Evolutionary conservation across 2,888 invertebrate species (phyloP), one percentile per base, ranked within the genome.

Genomic region (Marronus borbonicus): DNA sequence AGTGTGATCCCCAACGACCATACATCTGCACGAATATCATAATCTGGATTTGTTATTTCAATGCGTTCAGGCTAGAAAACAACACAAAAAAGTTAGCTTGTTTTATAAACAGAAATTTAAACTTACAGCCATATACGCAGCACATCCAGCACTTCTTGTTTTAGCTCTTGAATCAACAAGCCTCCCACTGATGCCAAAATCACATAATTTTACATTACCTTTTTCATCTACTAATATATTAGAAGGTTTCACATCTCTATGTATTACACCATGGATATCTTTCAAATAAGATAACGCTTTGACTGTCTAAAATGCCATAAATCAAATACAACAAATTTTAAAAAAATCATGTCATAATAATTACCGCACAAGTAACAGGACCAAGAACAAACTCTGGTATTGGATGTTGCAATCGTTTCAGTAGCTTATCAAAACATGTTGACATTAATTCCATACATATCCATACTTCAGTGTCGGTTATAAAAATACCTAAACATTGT

Each of bases 391-490:
- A 92, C 90, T 99, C 99, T 3, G 99, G 99, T 86, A 99, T 96
- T n/a, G 98, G 95, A 82, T 93, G 93, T 80, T 94, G 94, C 55
- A 96, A 91, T 83, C 94, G 90, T 89, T 97, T 97, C 80, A 98
- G 91, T 85, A 99, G 90, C 90, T 99, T 99, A 88, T 99, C 99
- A 87, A 99, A 95, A 90, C 99, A 99, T 24, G 98, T 98, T 14
- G 97, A 95, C 99, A 99, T 99, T 83, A 99, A 91, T 90, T 99
- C 99, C 99, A 99, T 99, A 88, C 99, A 99, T 87, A 99, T 99
- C 98, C 99, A 99, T 0, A 99, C 98, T 88, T 99, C 98, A 0
- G 97, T 95, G 87, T 97, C 97, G 0, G 97, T 98, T 76, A 99
- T 98, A 89, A 99, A 98, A 90, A 98, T 98, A 60, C 99, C 99